phyloP scores from a whole-genome alignment of 1,140 invertebrate genomes.

The Wasmannia auropunctata region DNA sequence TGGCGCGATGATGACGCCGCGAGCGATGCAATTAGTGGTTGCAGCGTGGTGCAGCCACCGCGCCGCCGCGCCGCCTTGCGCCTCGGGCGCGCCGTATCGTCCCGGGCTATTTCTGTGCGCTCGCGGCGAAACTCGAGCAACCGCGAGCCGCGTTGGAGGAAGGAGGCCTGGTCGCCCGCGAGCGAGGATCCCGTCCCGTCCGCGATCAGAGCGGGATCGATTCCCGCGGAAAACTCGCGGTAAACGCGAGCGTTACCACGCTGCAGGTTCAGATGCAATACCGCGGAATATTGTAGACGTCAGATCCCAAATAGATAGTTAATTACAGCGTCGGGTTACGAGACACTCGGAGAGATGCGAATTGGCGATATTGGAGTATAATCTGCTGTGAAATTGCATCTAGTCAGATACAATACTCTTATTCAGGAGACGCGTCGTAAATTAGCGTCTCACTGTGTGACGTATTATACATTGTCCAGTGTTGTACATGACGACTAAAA shows the following conservation, averaged over 20 bases:
- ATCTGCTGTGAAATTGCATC: conserved; percentile 1
- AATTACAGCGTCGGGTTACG: conserved; percentile 3
- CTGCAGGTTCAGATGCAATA: background rate
- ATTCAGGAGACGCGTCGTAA: background rate
- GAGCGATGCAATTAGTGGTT: conserved; percentile 65
- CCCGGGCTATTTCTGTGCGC: conserved; percentile 54
- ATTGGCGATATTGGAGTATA: background rate
- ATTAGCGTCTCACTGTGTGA: background rate
- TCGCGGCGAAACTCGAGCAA: background rate
- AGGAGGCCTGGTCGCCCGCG: background rate
- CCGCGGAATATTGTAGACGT: background rate
- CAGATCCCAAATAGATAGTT: background rate
- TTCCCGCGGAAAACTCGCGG: conserved; percentile 16
- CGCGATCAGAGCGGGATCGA: conserved; percentile 1
- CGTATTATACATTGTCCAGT: background rate
- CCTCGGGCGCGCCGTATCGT: conserved; percentile 28
- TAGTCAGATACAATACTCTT: background rate
- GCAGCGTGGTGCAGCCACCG: no score
- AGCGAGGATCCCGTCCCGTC: no score
- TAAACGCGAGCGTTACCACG: background rate
- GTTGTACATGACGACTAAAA: no score
- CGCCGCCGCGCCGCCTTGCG: background rate
- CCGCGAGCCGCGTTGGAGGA: background rate
- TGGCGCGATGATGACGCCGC: conserved; percentile 55
- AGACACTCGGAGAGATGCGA: no score